Evolutionary conservation across 2,888 invertebrate species (phyloP).

Genomic region (Listrodromus nycthemerus): DNA sequence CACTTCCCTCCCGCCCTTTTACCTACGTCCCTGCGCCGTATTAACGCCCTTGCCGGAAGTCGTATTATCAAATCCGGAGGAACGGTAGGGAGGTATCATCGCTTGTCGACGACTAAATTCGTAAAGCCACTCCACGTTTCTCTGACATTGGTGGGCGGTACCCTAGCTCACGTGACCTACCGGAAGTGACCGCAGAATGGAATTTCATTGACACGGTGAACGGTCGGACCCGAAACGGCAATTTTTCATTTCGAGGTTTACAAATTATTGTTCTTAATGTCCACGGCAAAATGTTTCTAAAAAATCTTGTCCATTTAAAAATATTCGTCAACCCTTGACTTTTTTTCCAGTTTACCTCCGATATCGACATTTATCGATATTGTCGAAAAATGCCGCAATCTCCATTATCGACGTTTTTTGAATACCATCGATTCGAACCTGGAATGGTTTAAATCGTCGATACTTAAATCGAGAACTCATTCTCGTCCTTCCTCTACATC

Average conservation of each 20-base stretch:
- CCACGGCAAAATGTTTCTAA: no score
- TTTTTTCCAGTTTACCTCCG: no score
- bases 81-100: conserved; percentile 43
- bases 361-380: no score
- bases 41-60: conserved; percentile 70
- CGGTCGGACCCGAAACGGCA: no score
- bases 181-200: background rate
- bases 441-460: no score
- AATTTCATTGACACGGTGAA: conserved; percentile 25
- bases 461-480: no score
- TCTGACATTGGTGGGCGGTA: background rate
- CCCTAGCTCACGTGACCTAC: background rate
- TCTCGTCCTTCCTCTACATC: background rate
- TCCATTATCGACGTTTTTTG: no score
- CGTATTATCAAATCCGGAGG: conserved; percentile 67
- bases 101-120: conserved; percentile 35
- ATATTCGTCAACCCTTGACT: no score
- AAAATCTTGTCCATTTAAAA: no score
- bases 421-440: no score
- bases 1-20: conserved; percentile 66
- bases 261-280: no score
- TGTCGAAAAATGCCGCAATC: no score
- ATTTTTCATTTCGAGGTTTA: background rate
- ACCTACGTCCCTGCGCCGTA: conserved; percentile 58
- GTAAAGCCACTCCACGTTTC: conserved; percentile 16